A percentile compares a stretch with the other conserved stretches of the same genome.
Conservation (phyloP, 2,113 vertebrate species). For the Saiga tatarica region DNA sequence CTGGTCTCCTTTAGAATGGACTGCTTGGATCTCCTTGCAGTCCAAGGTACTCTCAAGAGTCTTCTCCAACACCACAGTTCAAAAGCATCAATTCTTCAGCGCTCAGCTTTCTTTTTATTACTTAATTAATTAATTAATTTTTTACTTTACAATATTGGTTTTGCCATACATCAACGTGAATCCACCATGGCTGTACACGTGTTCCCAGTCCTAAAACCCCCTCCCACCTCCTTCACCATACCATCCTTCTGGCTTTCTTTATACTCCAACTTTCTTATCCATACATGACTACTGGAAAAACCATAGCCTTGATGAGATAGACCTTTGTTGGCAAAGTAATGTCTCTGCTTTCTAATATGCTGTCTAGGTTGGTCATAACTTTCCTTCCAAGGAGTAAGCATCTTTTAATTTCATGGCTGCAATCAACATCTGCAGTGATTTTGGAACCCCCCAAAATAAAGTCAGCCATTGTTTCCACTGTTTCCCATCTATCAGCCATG, state of each 20-base stretch:
- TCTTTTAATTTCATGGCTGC: neutral
- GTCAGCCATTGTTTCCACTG: neutral
- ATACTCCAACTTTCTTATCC: neutral
- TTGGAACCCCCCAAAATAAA: neutral
- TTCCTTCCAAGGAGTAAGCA: neutral
- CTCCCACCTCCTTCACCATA: no score
- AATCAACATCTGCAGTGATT: neutral
- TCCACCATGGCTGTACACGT: no score
- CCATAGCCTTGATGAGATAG: rapidly evolving
- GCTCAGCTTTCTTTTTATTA: neutral
- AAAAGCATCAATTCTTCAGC: rapidly evolving
- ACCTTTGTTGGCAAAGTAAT: neutral
- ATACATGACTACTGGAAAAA: neutral
- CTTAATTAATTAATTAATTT: no score
- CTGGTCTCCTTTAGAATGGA: neutral
- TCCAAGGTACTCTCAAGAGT: neutral
- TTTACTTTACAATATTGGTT: no score
- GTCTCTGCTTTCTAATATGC: neutral
- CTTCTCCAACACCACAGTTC: neutral
- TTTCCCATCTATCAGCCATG: neutral
- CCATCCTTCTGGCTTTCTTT: neutral
- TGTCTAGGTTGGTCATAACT: neutral
- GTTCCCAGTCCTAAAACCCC: no score
- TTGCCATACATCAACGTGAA: no score
- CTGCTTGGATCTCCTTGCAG: neutral